Conservation (phyloP, 2,113 vertebrate species). For the Corapipo altera region DNA sequence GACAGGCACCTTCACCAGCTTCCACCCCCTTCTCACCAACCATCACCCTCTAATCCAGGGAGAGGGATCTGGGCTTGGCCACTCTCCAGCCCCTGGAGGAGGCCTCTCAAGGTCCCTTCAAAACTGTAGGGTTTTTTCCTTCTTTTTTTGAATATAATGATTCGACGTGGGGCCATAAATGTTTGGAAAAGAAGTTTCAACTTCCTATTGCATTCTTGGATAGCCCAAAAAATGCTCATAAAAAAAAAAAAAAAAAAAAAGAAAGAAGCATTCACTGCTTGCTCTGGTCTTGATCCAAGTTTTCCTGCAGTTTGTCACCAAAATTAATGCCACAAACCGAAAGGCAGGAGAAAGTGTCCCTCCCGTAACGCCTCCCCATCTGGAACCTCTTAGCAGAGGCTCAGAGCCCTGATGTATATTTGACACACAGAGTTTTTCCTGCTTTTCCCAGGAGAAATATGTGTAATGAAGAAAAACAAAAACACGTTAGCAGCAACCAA, state of each 20-base stretch:
- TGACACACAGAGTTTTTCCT: conserved; percentile 23
- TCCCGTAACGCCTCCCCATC: background rate
- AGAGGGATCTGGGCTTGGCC: background rate
- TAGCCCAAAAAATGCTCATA: background rate
- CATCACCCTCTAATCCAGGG: background rate
- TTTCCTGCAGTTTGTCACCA: conserved; percentile 6
- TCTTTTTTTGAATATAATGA: background rate
- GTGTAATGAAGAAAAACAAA: conserved; percentile 60
- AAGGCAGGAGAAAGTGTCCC: background rate
- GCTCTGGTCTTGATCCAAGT: background rate
- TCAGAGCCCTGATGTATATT: background rate
- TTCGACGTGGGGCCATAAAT: background rate
- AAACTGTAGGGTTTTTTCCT: background rate
- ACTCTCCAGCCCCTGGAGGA: background rate
- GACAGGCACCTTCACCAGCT: background rate
- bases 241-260: background rate
- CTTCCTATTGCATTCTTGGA: background rate
- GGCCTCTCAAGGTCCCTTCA: background rate
- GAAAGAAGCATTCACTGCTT: background rate
- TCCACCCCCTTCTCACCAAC: background rate
- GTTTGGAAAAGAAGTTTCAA: background rate
- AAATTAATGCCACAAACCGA: background rate
- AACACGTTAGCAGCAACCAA: conserved; percentile 59
- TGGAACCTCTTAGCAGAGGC: conserved; percentile 45
- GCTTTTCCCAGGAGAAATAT: conserved; percentile 51